Evolutionary conservation across 1,140 invertebrate genomes (phyloP), one percentile per base, ranked within the genome.

Genomic region (Hirudo medicinalis): DNA sequence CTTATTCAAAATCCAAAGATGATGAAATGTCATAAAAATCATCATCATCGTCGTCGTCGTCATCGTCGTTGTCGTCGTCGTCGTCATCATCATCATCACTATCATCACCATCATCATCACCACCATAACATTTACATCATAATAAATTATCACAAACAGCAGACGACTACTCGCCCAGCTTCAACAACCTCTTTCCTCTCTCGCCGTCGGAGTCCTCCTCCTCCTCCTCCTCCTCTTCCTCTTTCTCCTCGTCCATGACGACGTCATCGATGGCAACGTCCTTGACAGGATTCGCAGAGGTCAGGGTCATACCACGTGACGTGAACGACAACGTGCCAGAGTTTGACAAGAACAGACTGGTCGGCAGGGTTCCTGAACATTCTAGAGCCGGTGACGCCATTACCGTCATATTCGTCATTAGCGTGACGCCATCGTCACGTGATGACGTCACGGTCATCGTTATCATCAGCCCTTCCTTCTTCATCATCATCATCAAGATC

Each of bases 261-360:
- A 13, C 57, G 57, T 63, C 57, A 25, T 68, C 67, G 20, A 63
- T 36, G 40, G 43, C 43, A 49, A 49, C 43, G 43, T 49, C 60
- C 15, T 25, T 70, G 53, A 55, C 54, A 36, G 69, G 69, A 49
- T 70, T 32, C 43, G 40, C 69, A 2, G 69, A 70, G 54, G 54
- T 70, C 40, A 36, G 69, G 32, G 40, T 70, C 22, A 17, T 70
- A 17, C 54, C 54, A n/a, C 25, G 43, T 25, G 69, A 70, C 53
- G 32, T 70, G 0, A 70, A 70, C 54, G 69, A 70, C 32, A 70
- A 70, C 54, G 69, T 15, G 22, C 69, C 69, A 43, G 22, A 27
- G 22, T 70, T 70, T 36, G 54, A 70, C 32, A 25, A 20, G 19
- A 70, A 70, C 40, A n/a, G 69, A 70, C 25, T 70, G 53, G 32